phyloP scores from a whole-genome alignment of 2,113 vertebrate genomes.

The Aptenodytes forsteri region DNA sequence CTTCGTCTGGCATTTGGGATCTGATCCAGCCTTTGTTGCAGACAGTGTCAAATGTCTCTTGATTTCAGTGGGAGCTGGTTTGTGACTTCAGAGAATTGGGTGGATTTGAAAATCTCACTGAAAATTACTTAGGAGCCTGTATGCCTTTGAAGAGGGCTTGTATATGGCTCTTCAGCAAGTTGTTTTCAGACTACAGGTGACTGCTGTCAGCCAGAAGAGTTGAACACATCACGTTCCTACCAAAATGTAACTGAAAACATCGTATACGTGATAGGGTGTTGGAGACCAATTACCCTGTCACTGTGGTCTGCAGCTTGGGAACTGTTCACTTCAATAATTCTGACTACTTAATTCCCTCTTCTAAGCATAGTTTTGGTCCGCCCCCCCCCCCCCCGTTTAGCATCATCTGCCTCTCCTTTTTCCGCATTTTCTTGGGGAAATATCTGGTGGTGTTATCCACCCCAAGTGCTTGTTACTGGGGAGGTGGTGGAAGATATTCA shows the following conservation, averaged over 20 bases:
- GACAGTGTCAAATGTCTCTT: background rate
- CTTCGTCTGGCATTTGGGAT: background rate
- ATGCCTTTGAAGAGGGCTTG: background rate
- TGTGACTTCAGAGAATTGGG: background rate
- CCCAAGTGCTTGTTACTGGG: background rate
- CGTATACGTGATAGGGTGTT: fast-evolving
- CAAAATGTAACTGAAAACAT: background rate
- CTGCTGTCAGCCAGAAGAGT: background rate
- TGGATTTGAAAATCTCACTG: background rate
- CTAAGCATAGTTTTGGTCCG: background rate
- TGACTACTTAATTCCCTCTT: background rate
- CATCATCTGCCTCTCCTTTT: background rate
- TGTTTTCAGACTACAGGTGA: background rate
- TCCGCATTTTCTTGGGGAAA: background rate
- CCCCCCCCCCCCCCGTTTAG: background rate
- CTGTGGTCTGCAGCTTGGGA: background rate
- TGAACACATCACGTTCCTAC: background rate
- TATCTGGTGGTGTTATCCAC: background rate
- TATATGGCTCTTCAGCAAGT: background rate
- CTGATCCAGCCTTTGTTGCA: background rate
- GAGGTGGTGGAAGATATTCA: background rate
- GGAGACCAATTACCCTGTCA: background rate
- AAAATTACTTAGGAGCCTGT: background rate
- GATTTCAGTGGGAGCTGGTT: background rate
- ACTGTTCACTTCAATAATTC: background rate